Conservation (phyloP, 2,113 vertebrate genomes). For the Osmerus eperlanus region DNA sequence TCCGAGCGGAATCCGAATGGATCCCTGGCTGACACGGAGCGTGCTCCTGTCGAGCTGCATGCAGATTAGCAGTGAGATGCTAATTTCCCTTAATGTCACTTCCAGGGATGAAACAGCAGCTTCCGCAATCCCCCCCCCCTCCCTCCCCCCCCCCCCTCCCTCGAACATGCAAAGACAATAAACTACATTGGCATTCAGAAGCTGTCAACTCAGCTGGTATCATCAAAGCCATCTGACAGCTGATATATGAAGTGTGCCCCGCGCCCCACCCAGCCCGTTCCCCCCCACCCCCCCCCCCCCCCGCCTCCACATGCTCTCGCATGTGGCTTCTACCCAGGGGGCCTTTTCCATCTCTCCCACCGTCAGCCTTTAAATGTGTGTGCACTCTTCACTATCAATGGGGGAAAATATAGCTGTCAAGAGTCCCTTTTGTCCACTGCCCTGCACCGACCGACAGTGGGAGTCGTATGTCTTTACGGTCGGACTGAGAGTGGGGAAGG, state of each 20-base stretch:
- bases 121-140: neutral
- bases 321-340: slow-evolving; percentile 23
- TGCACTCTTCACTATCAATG: slow-evolving; percentile 43
- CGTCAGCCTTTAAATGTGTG: slow-evolving; percentile 31
- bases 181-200: slow-evolving; percentile 7
- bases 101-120: neutral
- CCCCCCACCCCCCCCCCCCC: neutral
- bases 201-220: slow-evolving; percentile 13
- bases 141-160: slow-evolving; percentile 8
- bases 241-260: slow-evolving; percentile 8
- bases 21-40: neutral
- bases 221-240: slow-evolving; percentile 29
- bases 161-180: neutral
- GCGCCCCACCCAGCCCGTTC: neutral
- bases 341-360: slow-evolving; percentile 20
- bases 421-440: slow-evolving; percentile 34
- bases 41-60: neutral
- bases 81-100: slow-evolving; percentile 1
- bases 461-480: slow-evolving; percentile 54
- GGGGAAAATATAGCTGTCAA: slow-evolving; percentile 36
- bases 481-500: neutral
- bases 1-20: neutral
- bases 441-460: slow-evolving; percentile 14
- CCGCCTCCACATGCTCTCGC: slow-evolving; percentile 18
- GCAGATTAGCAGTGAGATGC: neutral